Base-by-base conservation (phyloP, 2,113 vertebrate genomes). In the Andinoacara biseriatus region DNA sequence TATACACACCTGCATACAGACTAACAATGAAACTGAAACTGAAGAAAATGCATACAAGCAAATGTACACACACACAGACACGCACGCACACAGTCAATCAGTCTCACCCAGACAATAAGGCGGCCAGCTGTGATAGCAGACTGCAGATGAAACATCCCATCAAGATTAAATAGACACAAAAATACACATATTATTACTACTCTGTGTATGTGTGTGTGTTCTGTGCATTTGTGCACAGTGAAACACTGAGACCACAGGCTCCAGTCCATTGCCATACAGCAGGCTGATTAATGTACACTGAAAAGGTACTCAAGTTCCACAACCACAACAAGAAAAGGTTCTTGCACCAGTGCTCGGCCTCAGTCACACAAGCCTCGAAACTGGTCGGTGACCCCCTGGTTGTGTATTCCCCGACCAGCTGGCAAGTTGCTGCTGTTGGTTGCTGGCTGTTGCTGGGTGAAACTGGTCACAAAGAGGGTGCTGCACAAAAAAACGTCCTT, bases 71-170 rank as follows among this genome's bases (percentile, higher is more conserved):
- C 31, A n/a, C 56, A 22, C 38, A 72, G 3, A 20, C 38, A 58
- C 26, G 35, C 79, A 38, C 46, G 7, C 18, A 5, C 46, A 43
- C 84, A 38, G 35, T 74, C 79, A 88, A 6, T 97, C 96, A 96
- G 97, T 97, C 96, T 98, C 96, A 94, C 96, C 96, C 96, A 96
- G 96, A 97, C 97, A 97, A 97, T 97, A 97, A 92, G 89, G 88
- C 82, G 97, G 96, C 95, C 95, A 84, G 96, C 96, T 96, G 95
- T 97, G 98, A 98, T 97, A 97, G 97, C 96, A 96, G 97, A 95
- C 97, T 97, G 96, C 96, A 96, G 97, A 99, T 97, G 97, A 99
- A 98, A 97, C 96, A 95, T 95, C 95, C 96, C 97, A 99, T 99
- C 98, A 97, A 98, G 96, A 98, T 96, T 97, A 98, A 97, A 97